Evolutionary conservation across 2,113 vertebrate genomes (phyloP).

Genomic region (Nesoenas mayeri): DNA sequence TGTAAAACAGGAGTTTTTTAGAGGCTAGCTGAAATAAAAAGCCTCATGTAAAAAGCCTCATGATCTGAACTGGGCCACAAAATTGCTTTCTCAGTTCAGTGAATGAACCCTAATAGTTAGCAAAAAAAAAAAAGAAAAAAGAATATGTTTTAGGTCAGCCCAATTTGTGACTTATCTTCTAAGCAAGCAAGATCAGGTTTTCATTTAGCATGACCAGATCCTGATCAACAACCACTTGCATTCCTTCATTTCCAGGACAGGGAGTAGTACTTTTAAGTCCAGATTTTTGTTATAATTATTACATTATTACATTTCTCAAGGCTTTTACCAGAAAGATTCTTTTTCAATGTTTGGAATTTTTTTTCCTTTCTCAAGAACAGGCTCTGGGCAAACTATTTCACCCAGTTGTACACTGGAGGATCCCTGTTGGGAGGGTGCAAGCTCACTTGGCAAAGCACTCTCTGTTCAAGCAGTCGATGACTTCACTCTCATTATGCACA

Average conservation of each 20-base stretch:
- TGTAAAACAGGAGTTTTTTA: background rate
- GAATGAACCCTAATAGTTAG: background rate
- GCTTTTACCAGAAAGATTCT: background rate
- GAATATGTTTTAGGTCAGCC: background rate
- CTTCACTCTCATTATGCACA: conserved; percentile 54
- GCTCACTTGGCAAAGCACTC: conserved; percentile 1
- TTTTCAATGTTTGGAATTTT: background rate
- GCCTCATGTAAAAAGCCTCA: background rate
- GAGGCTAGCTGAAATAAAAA: background rate
- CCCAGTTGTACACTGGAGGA: background rate
- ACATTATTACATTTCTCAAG: background rate
- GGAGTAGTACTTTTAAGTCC: background rate
- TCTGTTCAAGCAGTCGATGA: conserved; percentile 38
- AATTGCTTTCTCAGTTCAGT: background rate
- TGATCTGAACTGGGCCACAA: background rate
- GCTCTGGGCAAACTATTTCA: conserved; percentile 4
- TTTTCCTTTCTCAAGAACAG: background rate
- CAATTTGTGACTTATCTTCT: background rate
- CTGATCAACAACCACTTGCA: background rate
- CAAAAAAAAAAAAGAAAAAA: background rate
- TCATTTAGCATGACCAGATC: background rate
- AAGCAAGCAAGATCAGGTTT: background rate
- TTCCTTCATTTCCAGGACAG: background rate
- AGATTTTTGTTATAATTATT: background rate
- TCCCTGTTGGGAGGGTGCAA: conserved; percentile 20